Base-by-base conservation (phyloP, 2,888 invertebrate species). In the Thymelicus sylvestris region DNA sequence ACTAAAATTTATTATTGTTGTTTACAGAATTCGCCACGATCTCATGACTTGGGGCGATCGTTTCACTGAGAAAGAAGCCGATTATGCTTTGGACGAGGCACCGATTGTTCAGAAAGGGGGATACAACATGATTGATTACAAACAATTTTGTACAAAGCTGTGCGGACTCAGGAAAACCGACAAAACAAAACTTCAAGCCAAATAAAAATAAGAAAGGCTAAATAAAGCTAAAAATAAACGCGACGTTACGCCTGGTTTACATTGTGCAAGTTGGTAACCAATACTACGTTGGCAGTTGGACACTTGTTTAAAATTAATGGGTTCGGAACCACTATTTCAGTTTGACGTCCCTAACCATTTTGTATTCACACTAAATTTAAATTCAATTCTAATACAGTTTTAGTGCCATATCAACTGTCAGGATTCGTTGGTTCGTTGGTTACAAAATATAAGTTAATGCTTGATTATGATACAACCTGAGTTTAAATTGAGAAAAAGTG, bases 1-100 rank as follows among this genome's bases (percentile, higher is more conserved):
- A n/a, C n/a, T n/a, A n/a, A n/a, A n/a, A 44, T 44, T 44, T 3
- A 8, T 1, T 19, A 52, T 66, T 66, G 7, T 73, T 77, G 44
- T 72, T 85, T 83, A 2, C 87, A 96, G 96, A 80, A 95, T 96
- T 76, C 95, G 95, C 74, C 94, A 95, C 76, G 96, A 96, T 79
- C 87, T 96, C 59, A 95, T 95, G 92, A 95, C 95, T 7, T 95
- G 94, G 84, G 96, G 96, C 6, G 96, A 96, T 79, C 94, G 94
- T 80, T 95, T 96, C 81, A 94, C 95, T 0, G 90, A 91, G 61
- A 94, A 94, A 75, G 96, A 96, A 86, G 95, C 95, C 0, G 93
- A 94, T 74, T 94, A 95, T 76, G 96, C 96, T 0, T 83, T 96
- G 13, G 95, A 95, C 74, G 95, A 95, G 79, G 96, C 96, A 0